phyloP scores from a whole-genome alignment of 2,888 invertebrate genomes.

The Bugula neritina region DNA sequence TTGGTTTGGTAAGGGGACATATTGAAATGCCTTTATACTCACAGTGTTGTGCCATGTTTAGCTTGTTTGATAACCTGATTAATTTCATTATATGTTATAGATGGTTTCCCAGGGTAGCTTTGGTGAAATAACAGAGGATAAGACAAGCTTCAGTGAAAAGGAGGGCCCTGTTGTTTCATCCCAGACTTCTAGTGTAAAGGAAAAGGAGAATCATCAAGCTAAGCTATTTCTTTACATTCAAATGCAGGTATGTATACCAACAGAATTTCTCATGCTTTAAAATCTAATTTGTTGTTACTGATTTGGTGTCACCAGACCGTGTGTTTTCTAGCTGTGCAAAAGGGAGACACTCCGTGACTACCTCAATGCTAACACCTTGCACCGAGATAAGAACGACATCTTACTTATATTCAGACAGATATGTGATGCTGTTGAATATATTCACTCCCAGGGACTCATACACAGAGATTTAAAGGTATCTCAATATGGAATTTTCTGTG shows the following conservation, averaged over 20 bases:
- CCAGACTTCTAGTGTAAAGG: neutral
- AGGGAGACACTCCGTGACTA: constrained; percentile 85
- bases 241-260: constrained; percentile 77
- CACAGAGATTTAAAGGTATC: constrained; percentile 88
- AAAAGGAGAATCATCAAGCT: neutral
- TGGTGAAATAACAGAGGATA: too few species aligned
- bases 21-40: too few species aligned
- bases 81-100: too few species aligned
- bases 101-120: too few species aligned
- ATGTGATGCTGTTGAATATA: constrained; percentile 88
- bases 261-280: too few species aligned
- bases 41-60: too few species aligned
- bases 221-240: constrained; percentile 85
- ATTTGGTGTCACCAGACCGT: too few species aligned
- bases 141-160: too few species aligned
- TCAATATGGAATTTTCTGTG: too few species aligned
- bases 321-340: constrained; percentile 64
- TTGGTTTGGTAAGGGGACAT: too few species aligned
- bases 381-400: constrained; percentile 38
- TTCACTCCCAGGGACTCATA: constrained; percentile 84
- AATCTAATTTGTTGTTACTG: too few species aligned
- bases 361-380: constrained; percentile 58
- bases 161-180: neutral
- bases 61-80: too few species aligned
- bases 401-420: constrained; percentile 64